These are phyloP conservation scores for Brienomyrus brachyistius DNA, from an alignment of 2,113 vertebrate species.

Conservation along the genomic window DNA sequence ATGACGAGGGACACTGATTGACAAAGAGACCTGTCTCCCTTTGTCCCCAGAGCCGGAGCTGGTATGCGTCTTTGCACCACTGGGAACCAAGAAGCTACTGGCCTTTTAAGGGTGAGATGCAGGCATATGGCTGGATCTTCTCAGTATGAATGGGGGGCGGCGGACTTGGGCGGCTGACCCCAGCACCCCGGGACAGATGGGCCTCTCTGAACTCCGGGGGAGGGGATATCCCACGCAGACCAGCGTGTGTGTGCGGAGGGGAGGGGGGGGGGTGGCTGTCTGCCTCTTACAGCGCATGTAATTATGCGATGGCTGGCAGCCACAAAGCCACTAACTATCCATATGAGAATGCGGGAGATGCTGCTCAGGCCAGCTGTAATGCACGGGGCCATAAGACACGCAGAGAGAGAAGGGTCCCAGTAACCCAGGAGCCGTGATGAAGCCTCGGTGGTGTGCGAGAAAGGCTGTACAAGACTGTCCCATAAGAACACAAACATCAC, in stretches of 20 bases:
- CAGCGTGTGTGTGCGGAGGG: not conserved
- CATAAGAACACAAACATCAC: not conserved
- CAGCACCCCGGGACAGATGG: conserved; percentile 10
- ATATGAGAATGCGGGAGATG: not conserved
- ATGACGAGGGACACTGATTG: conserved; percentile 8
- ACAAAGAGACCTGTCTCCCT: conserved; percentile 7
- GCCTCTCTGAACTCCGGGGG: not conserved
- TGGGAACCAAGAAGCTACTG: not conserved
- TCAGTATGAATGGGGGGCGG: not conserved
- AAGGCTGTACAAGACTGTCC: not conserved
- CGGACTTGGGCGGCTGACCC: not conserved
- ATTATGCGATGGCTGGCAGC: not conserved
- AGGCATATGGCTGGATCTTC: not conserved
- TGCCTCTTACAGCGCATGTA: not conserved
- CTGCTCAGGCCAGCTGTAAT: not conserved
- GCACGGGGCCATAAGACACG: too few relatives aligned
- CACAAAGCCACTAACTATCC: not conserved
- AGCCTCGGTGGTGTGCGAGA: not conserved
- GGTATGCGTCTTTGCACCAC: not conserved
- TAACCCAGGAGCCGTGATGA: not conserved
- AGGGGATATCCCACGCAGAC: not conserved
- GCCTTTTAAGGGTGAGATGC: not conserved
- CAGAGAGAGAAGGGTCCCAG: too few relatives aligned
- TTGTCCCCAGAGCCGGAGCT: not conserved
- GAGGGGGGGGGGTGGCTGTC: not conserved